Base-by-base conservation (phyloP, 2,797 vertebrate species). In the Spinibarbus caldwelli region DNA sequence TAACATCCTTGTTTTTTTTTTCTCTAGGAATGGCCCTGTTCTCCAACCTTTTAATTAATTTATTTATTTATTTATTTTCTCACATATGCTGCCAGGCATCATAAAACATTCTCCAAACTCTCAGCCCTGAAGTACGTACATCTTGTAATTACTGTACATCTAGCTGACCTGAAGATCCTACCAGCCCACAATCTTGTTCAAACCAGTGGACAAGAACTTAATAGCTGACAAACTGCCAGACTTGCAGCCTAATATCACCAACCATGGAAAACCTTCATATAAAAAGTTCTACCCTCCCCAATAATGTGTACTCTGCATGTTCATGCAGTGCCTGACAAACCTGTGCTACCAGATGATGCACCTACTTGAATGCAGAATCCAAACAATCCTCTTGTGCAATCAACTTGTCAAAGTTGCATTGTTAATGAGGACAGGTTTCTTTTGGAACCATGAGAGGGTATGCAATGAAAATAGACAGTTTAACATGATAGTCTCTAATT, bases 321-420 rank as follows among this genome's bases (percentile, higher is more conserved):
- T n/a, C n/a, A n/a, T n/a, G 49, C 49, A 41, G 36, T 45, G 62
- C 75, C 75, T 1, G 41, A 78, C 38, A 85, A 85, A 73, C 84
- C 57, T 85, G 77, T 64, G 41, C 52, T 64, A n/a, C 77, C 45
- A 85, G 84, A 64, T 80, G 31, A 52, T 80, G 41, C 11, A 8
- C 29, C 52, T 73, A 45, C 68, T 62, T 72, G 14, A 71, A 57
- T 78, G 15, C 19, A 34, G 80, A 52, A 72, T 79, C 43, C 15
- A 73, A 29, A 66, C 68, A 80, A 49, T 64, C n/a, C 17, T 80
- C 12, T 73, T 72, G 7, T 66, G 43, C 31, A 85, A 31, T 80
- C 6, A 80, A 49, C 77, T 52, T 80, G 84, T 73, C 84, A 73
- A 17, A 83, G 29, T n/a, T 52, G 3, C 57, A 54, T 29, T 72